Conservation (phyloP, 1,140 invertebrate genomes). For the Wasmannia auropunctata region DNA sequence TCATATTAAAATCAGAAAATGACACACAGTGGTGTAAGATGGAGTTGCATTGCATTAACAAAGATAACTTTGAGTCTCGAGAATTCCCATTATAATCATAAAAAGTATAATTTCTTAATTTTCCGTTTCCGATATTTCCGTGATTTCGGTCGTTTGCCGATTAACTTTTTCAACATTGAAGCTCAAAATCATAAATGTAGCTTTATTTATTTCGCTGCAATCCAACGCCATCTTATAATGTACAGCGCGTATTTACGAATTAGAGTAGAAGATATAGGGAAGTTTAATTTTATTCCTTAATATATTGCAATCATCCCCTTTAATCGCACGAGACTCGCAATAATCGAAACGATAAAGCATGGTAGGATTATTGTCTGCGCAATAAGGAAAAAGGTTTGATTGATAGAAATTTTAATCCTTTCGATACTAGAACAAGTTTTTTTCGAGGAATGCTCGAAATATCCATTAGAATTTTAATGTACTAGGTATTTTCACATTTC, state of each 20-base stretch:
- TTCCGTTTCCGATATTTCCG: background rate
- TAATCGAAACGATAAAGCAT: background rate
- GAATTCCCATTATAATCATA: background rate
- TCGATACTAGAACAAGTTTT: constrained; percentile 1
- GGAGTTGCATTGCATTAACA: background rate
- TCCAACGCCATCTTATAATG: constrained; percentile 11
- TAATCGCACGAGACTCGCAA: background rate
- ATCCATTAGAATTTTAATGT: background rate
- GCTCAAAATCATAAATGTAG: background rate
- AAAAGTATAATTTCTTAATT: background rate
- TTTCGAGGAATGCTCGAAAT: background rate
- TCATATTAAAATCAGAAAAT: constrained; percentile 13
- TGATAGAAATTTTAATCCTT: background rate
- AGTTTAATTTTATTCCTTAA: constrained; percentile 15
- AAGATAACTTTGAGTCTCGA: background rate
- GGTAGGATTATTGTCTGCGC: background rate
- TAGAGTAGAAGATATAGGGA: background rate
- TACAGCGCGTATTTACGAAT: background rate
- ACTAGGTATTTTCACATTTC: background rate
- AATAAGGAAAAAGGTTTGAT: background rate
- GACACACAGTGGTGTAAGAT: background rate
- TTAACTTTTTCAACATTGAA: constrained; percentile 1
- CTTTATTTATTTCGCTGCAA: background rate
- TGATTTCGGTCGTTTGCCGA: background rate
- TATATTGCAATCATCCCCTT: background rate